These are phyloP conservation scores for Spodoptera frugiperda DNA, from an alignment of 1,140 invertebrate species.

Conservation along the genomic window DNA sequence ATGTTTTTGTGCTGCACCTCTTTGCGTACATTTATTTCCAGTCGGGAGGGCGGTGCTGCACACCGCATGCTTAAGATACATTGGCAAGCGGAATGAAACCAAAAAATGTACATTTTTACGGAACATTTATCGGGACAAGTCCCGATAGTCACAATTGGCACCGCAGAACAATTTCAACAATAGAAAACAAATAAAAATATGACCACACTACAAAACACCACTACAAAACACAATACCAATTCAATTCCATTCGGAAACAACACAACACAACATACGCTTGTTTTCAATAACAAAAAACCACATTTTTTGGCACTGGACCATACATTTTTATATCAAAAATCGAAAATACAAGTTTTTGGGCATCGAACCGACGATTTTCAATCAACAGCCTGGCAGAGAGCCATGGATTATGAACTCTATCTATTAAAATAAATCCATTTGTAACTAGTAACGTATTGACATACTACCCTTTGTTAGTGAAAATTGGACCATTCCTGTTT, in stretches of 20 bases:
- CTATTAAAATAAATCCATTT: slow-evolving; percentile 52
- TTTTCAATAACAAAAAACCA: slow-evolving; percentile 13
- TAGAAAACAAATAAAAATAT: no score
- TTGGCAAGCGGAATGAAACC: no score
- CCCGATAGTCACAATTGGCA: no score
- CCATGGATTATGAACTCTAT: slow-evolving; percentile 37
- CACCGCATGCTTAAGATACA: no score
- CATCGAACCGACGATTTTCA: slow-evolving; percentile 34
- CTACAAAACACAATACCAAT: no score
- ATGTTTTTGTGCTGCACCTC: no score
- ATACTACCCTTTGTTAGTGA: slow-evolving; percentile 3
- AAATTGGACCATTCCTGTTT: slow-evolving; percentile 19
- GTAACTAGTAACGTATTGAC: slow-evolving; percentile 26
- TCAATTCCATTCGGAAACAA: neutral
- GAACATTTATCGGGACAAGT: no score
- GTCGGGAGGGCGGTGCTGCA: no score
- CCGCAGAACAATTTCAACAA: no score
- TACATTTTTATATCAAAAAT: slow-evolving; percentile 28
- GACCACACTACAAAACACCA: no score
- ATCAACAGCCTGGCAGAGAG: slow-evolving; percentile 42
- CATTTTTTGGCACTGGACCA: slow-evolving; percentile 7
- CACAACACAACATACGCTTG: slow-evolving; percentile 3
- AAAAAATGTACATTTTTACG: no score
- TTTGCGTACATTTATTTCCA: no score
- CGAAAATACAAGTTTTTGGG: slow-evolving; percentile 28